Base-by-base conservation (phyloP, 2,113 vertebrate species). In the Anarrhichthys ocellatus region DNA sequence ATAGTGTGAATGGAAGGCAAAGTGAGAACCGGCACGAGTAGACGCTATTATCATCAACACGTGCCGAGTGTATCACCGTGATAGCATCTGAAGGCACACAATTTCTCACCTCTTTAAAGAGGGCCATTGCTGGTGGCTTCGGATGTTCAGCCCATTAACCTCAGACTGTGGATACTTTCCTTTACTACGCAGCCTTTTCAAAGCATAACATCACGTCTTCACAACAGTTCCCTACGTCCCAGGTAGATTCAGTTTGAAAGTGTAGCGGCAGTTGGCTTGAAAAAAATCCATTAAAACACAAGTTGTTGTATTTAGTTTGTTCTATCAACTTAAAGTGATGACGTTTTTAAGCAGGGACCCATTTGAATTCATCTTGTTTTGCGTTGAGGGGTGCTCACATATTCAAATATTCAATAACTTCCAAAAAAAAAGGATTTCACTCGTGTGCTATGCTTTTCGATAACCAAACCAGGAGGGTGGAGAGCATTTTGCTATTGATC, bases 1-100 rank as follows among this genome's bases (percentile, higher is more conserved):
- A 52, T 18, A 46, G 84, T 73, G 78, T 79, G 48, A 88, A 87
- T 80, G 82, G 86, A 81, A 82, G 82, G n/a, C 46, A 48, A 82
- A 72, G 87, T 81, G 91, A 85, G 81, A 81, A 85, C 67, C 71
- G 74, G 32, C 76, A 75, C 56, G 0, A 38, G 32, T 10, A 64
- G 73, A 64, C 6, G 73, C 14, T 29, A 36, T 63, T 38, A n/a
- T 50, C 73, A 42, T 62, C 73, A 77, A 34, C 48, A 77, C 18
- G 73, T 4, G 6, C 10, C 9, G 20, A 27, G 66, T 56, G 17
- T 14, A 67, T 62, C 18, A 5, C 54, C 67, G 22, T 54, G 52
- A 80, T 24, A 4, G 42, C 54, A 66, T 46, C 54, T 63, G 44
- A 77, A 2, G n/a, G 59, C 18, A 32, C 18, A 56, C 27, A 4